Conservation (phyloP, 2,797 vertebrate species). For the Tolypeutes matacus region DNA sequence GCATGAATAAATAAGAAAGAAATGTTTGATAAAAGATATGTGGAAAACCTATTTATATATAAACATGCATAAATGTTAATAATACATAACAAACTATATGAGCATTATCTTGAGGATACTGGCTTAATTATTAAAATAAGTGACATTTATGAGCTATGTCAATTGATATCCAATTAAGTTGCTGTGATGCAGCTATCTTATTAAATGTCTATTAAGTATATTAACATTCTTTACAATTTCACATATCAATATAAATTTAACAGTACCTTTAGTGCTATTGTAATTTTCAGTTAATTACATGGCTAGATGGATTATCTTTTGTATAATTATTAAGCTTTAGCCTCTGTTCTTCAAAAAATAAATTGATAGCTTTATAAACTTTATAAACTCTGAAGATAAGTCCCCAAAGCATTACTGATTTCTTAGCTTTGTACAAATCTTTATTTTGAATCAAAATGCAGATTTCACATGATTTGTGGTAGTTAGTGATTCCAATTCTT, state of each 20-base stretch:
- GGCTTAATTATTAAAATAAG: constrained; percentile 80
- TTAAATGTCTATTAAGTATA: constrained; percentile 88
- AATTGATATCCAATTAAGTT: constrained; percentile 87
- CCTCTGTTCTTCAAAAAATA: constrained; percentile 76
- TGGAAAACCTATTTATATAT: neutral
- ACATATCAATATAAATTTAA: constrained; percentile 86
- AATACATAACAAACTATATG: constrained; percentile 26
- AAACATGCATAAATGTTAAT: constrained; percentile 40
- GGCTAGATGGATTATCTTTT: constrained; percentile 83
- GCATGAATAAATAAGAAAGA: constrained; percentile 26
- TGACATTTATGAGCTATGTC: constrained; percentile 84
- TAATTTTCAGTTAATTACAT: constrained; percentile 86
- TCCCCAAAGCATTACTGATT: constrained; percentile 26
- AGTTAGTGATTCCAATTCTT: neutral
- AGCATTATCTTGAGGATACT: constrained; percentile 70
- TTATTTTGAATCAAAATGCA: constrained; percentile 15
- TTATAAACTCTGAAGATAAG: constrained; percentile 40
- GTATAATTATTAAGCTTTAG: constrained; percentile 80
- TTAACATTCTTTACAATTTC: constrained; percentile 85
- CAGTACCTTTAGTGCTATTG: constrained; percentile 84
- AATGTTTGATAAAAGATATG: neutral
- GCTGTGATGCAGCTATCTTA: constrained; percentile 82
- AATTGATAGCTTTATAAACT: constrained; percentile 56
- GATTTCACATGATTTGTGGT: neutral
- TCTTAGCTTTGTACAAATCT: neutral